Evolutionary conservation across 53 echinoderm and acorn worm species (phyloP), one percentile per base, ranked within the genome.

Genomic region (Holothuria leucospilota): DNA sequence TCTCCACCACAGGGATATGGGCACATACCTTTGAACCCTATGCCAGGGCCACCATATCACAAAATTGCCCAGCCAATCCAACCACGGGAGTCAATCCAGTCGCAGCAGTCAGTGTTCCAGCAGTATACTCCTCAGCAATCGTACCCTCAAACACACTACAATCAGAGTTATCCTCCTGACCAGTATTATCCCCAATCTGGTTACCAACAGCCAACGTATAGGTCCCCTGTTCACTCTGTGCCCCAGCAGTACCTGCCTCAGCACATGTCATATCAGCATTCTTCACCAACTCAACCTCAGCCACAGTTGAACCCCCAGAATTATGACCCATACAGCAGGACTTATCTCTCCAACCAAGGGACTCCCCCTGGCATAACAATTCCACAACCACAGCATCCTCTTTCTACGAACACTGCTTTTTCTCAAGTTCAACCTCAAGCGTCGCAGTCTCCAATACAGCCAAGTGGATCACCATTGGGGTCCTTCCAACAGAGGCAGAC

Each of bases 21-120:
- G 49, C 99, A 99, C 92, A 95, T 99, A 86, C 99, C 95, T 12
- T 82, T 99, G 59, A 93, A 99, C 52, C 95, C 94, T 3, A 87
- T 94, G 56, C 99, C 99, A 0, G 95, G 94, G 42, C 95, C 99
- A 12, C 83, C 95, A 1, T 90, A 92, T 86, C 99, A 95, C 66
- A 99, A 99, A 89, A 99, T 99, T 86, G 99, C 99, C 21, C 95
- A 98, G 82, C 99, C 99, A 2, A 91, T 95, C 77, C 92, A 80
- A 52, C 90, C 90, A 18, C 86, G 92, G 67, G 92, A 93, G 51
- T 88, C 94, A 10, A 29, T 90, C 0, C 87, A 77, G 64, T 72
- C 87, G 4, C 95, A 92, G 74, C 95, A 88, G 52, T 86, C 89
- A 2, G 84, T 90, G 80, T 96, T 89, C 87, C 90, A 89, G 82